Percentiles rank a stretch among this genome's conserved stretches.
phyloP scores from a whole-genome alignment of 2,888 invertebrate species.

The Plutella xylostella region DNA sequence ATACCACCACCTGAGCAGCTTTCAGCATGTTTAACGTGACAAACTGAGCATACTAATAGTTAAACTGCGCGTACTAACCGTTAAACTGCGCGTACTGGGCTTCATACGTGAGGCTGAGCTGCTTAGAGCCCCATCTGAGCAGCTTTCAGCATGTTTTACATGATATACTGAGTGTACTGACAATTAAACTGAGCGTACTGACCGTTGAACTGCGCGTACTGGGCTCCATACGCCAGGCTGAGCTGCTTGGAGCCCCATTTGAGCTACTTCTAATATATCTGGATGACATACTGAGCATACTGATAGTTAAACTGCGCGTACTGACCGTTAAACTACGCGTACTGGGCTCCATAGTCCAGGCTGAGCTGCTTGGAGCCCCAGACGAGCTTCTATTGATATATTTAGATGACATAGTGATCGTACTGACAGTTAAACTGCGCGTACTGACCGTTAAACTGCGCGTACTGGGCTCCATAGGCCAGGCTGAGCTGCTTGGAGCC shows the following conservation, averaged over 20 bases:
- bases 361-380: constrained; percentile 98
- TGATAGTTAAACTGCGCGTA: too few relatives aligned
- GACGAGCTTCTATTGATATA: too few relatives aligned
- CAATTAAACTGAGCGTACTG: too few relatives aligned
- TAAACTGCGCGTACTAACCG: too few relatives aligned
- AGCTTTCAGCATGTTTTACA: constrained; percentile 64
- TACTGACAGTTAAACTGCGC: too few relatives aligned
- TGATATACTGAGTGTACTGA: too few relatives aligned
- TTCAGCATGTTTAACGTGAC: too few relatives aligned
- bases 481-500: constrained; percentile 95
- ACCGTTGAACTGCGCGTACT: constrained; percentile 73
- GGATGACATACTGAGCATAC: too few relatives aligned
- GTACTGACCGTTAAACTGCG: constrained; percentile 84
- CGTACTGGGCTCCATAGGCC: constrained; percentile 93
- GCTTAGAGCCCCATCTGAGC: constrained; percentile 97
- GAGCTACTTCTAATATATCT: too few relatives aligned
- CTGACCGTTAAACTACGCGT: too few relatives aligned
- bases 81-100: constrained; percentile 79
- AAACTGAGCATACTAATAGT: too few relatives aligned
- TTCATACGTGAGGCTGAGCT: constrained; percentile 83
- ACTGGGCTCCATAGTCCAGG: constrained; percentile 92
- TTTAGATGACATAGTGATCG: too few relatives aligned
- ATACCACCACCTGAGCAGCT: constrained; percentile 95
- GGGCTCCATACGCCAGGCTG: constrained; percentile 83
- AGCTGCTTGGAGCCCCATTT: constrained; percentile 97